Conservation (phyloP, 2,888 invertebrate genomes). For the Thymelicus sylvestris region DNA sequence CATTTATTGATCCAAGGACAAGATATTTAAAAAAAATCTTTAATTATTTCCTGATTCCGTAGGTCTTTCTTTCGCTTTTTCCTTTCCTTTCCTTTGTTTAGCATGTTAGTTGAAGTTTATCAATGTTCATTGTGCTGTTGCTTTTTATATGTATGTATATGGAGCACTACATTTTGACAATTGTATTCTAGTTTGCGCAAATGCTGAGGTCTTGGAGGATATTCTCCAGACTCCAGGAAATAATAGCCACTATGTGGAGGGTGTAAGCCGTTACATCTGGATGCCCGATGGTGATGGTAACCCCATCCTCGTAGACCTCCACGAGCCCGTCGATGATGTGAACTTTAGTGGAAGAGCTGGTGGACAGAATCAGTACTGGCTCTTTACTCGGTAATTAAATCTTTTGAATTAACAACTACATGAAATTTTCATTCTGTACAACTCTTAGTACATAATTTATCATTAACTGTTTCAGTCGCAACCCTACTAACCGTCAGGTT, state of each 20-base stretch:
- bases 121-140: too few relatives aligned
- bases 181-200: conserved; percentile 45
- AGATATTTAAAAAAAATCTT: too few relatives aligned
- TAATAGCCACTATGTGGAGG: conserved; percentile 75
- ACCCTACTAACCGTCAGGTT: conserved; percentile 47
- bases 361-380: conserved; percentile 68
- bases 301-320: conserved; percentile 66
- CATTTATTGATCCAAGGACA: too few relatives aligned
- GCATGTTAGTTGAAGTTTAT: too few relatives aligned
- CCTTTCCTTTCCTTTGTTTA: too few relatives aligned
- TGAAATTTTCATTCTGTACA: too few relatives aligned
- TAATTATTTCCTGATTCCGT: too few relatives aligned
- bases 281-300: conserved; percentile 69
- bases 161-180: too few relatives aligned
- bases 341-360: conserved; percentile 57
- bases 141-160: too few relatives aligned
- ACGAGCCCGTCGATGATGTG: conserved; percentile 53
- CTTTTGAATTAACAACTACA: neutral
- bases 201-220: conserved; percentile 46
- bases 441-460: neutral
- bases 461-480: conserved; percentile 15
- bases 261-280: conserved; percentile 74
- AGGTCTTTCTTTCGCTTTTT: too few relatives aligned
- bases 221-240: conserved; percentile 65
- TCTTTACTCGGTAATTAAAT: conserved; percentile 58